Conservation (phyloP, 2,888 invertebrate genomes). For the Cataglyphis altisquamis region DNA sequence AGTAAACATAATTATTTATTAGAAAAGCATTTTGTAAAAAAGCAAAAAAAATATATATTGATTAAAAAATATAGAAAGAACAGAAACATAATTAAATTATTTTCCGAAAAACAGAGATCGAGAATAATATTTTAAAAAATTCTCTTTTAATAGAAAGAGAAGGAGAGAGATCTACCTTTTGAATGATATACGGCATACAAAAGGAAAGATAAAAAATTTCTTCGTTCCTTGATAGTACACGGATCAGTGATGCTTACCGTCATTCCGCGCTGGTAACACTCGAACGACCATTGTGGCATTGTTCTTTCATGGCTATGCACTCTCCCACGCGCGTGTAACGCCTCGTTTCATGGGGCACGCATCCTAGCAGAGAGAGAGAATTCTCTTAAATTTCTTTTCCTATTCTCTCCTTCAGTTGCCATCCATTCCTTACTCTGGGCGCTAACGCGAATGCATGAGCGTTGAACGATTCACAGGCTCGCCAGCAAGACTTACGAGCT, state of each 20-base stretch:
- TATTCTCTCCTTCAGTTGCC: slow-evolving; percentile 28
- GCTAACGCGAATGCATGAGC: slow-evolving; percentile 35
- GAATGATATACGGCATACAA: neutral
- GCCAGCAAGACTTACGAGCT: slow-evolving; percentile 48
- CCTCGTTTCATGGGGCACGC: slow-evolving; percentile 48
- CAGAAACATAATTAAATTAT: neutral
- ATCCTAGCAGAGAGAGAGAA: slow-evolving; percentile 5
- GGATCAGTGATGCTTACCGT: slow-evolving; percentile 62
- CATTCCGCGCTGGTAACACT: slow-evolving; percentile 44
- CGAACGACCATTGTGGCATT: slow-evolving; percentile 45
- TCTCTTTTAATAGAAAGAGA: neutral
- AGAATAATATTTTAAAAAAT: neutral
- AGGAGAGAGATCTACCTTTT: neutral
- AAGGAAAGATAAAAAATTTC: slow-evolving; percentile 4
- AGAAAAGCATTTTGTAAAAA: neutral
- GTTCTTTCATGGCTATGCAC: slow-evolving; percentile 43
- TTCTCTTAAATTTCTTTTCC: slow-evolving; percentile 46
- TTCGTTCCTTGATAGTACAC: slow-evolving; percentile 32
- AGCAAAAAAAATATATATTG: too few relatives aligned
- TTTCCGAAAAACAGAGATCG: neutral
- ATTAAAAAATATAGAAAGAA: neutral
- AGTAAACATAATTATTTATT: neutral
- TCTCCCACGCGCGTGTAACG: slow-evolving; percentile 65
- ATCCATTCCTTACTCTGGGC: slow-evolving; percentile 31
- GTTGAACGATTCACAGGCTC: slow-evolving; percentile 8